These are phyloP conservation scores for Oplegnathus fasciatus DNA, from an alignment of 2,113 vertebrate species.

Conservation along the genomic window DNA sequence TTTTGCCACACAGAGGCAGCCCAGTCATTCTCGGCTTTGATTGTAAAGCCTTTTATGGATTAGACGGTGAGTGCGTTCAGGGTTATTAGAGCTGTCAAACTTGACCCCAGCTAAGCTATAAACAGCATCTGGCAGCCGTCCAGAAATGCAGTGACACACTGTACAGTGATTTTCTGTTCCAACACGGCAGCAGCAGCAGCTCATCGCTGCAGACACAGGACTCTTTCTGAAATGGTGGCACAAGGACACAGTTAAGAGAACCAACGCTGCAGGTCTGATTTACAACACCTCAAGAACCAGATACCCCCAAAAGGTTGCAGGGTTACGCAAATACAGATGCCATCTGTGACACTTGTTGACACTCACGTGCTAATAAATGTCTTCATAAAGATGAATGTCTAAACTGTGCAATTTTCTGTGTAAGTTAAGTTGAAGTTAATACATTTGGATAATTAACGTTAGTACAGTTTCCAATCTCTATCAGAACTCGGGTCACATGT, in stretches of 20 bases:
- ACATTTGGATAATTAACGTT: neutral
- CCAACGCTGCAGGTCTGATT: conserved; percentile 39
- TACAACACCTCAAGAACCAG: conserved; percentile 34
- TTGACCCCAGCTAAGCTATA: conserved; percentile 73
- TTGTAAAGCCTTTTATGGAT: conserved; percentile 76
- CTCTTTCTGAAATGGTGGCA: conserved; percentile 6
- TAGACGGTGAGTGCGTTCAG: conserved; percentile 61
- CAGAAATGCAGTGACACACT: conserved; percentile 63
- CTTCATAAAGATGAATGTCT: neutral
- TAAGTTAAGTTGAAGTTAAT: neutral
- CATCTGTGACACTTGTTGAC: conserved; percentile 20
- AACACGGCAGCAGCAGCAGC: conserved; percentile 22
- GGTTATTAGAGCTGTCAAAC: conserved; percentile 79
- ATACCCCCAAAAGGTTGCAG: conserved; percentile 10
- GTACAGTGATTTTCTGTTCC: conserved; percentile 56
- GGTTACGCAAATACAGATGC: conserved; percentile 35
- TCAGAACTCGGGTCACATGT: neutral
- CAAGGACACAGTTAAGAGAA: neutral
- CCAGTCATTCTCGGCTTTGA: conserved; percentile 61
- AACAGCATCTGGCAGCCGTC: conserved; percentile 67
- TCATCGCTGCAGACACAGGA: conserved; percentile 28
- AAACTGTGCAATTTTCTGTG: neutral
- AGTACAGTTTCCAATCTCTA: neutral
- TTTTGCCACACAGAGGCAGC: conserved; percentile 24
- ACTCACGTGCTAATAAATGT: neutral